Evolutionary conservation across 2,797 vertebrate species (phyloP).

Genomic region (Anabacerthia variegaticeps): DNA sequence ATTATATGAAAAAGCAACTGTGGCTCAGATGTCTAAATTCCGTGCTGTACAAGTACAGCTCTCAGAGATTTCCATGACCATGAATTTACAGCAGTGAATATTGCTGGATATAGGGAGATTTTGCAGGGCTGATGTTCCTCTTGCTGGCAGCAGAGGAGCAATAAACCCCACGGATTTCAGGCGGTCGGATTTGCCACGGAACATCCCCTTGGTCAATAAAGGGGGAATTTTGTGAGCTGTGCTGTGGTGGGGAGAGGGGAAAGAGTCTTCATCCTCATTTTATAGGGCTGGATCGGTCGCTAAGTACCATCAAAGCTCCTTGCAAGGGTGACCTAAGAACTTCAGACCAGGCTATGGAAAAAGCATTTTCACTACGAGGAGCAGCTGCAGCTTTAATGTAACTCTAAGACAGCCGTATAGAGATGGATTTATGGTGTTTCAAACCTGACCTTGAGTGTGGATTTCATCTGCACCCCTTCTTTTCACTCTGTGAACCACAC

Average conservation of each 20-base stretch:
- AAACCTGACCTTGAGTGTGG: background rate
- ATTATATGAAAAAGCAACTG: background rate
- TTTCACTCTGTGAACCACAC: background rate
- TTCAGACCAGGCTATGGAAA: background rate
- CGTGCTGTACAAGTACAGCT: background rate
- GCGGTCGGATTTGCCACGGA: background rate
- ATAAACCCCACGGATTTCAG: background rate
- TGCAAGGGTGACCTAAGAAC: background rate
- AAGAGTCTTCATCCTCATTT: background rate
- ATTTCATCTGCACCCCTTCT: background rate
- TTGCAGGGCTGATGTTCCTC: background rate
- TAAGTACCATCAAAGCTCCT: background rate
- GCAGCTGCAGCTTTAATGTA: background rate
- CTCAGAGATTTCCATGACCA: background rate
- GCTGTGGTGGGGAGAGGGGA: background rate
- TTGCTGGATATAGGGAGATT: slow-evolving; percentile 1
- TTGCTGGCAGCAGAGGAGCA: background rate
- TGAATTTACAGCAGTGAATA: background rate
- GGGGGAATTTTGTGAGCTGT: background rate
- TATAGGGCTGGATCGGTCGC: background rate
- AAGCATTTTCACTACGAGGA: background rate
- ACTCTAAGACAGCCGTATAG: background rate
- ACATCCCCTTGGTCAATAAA: background rate
- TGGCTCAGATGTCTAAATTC: background rate
- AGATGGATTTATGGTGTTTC: background rate